Base-by-base conservation (phyloP, 2,113 vertebrate species). In the Drymodes brunneopygia region DNA sequence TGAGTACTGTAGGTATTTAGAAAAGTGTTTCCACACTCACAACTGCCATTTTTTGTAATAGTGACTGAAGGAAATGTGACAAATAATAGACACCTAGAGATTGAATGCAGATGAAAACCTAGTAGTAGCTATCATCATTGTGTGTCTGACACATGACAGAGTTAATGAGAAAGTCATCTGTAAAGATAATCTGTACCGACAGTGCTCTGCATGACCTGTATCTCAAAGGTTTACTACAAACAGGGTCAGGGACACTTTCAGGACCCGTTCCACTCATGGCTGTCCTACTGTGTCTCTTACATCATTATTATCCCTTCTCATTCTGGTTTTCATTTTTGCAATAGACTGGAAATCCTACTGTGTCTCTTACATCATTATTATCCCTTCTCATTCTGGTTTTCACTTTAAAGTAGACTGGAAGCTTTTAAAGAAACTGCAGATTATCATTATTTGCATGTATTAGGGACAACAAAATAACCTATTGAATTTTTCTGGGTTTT, bases 401-500 rank as follows among this genome's bases (percentile, higher is more conserved):
- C 6, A 7, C 44, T 86, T 71, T 53, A 31, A 57, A 74, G 31
- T 47, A 42, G 29, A 47, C 7, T 5, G 2, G 13, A 57, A 70
- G 2, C 31, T 66, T 70, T 53, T 79, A 44, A 62, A 91, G 36
- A 57, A 74, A 13, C 4, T 78, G 7, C 21, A 19, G 20, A 8
- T 29, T 84, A 4, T 51, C 0, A 0, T 29, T 62, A 24, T 62
- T 60, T 62, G 3, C 4, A 3, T 50, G 25, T 33, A 14, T 29
- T 72, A 35, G 9, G 25, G 11, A 53, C 27, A 47, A 10, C 10
- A 77, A 4, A 72, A 54, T 6, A 53, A 15, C 6, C 6, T 48
- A 4, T 22, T 62, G 10, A 33, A 29, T 12, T 47, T 50, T 27
- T 56, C 44, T 53, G 40, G 2, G 6, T 28, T 12, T 44, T 83